A percentile compares a stretch with the other conserved stretches of the same genome.
Conservation (phyloP, 2,888 invertebrate genomes). For the Sarcophaga caerulescens region DNA sequence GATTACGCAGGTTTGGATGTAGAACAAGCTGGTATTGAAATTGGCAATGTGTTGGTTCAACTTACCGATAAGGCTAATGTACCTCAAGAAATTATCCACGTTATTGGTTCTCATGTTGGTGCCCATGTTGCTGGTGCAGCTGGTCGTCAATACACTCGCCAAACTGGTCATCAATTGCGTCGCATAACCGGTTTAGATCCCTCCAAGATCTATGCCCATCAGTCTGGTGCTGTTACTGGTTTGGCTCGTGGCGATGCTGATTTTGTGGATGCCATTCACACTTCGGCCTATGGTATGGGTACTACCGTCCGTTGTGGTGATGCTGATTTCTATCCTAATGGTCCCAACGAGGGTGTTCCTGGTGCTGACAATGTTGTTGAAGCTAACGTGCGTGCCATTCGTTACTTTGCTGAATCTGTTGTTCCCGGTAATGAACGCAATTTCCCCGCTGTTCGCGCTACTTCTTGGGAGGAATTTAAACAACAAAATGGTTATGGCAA, state of each 20-base stretch:
- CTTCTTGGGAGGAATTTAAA: slow-evolving; percentile 76
- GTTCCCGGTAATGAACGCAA: slow-evolving; percentile 78
- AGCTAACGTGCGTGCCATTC: slow-evolving; percentile 76
- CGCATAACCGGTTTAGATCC: slow-evolving; percentile 80
- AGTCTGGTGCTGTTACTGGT: slow-evolving; percentile 72
- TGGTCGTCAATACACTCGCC: slow-evolving; percentile 75
- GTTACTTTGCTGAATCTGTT: slow-evolving; percentile 79
- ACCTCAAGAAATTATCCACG: slow-evolving; percentile 75
- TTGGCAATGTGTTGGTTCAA: slow-evolving; percentile 75
- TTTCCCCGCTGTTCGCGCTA: slow-evolving; percentile 78
- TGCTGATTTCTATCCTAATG: slow-evolving; percentile 80
- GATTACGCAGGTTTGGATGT: slow-evolving; percentile 74
- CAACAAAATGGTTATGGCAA: slow-evolving; percentile 75
- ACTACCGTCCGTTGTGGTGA: slow-evolving; percentile 74
- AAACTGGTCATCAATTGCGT: slow-evolving; percentile 76
- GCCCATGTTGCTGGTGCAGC: slow-evolving; percentile 79
- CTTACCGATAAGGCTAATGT: slow-evolving; percentile 71
- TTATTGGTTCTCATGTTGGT: slow-evolving; percentile 77
- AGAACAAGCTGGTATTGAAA: slow-evolving; percentile 72
- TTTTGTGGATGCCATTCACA: slow-evolving; percentile 79
- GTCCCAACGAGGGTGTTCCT: slow-evolving; percentile 73
- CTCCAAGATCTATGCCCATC: slow-evolving; percentile 73
- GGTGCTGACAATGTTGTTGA: slow-evolving; percentile 77
- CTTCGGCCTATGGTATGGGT: slow-evolving; percentile 77
- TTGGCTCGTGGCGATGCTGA: slow-evolving; percentile 79